Percentiles rank a stretch among this genome's conserved stretches.
These are phyloP conservation scores for Neotragus pygmaeus DNA, from an alignment of 2,113 vertebrate species.

Conservation along the genomic window DNA sequence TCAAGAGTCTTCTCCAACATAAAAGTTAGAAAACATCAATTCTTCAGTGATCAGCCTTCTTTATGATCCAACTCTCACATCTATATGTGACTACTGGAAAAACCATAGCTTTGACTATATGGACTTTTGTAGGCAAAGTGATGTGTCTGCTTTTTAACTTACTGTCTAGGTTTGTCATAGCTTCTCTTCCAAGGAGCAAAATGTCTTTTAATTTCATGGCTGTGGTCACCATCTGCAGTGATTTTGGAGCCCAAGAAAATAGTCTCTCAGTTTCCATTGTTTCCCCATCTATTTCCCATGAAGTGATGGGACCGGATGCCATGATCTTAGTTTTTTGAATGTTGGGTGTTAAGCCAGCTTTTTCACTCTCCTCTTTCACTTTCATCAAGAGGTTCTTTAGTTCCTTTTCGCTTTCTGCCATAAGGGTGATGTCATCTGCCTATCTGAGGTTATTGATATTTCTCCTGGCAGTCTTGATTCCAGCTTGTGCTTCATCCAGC, in stretches of 20 bases:
- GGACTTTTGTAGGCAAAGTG: background rate
- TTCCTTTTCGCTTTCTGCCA: background rate
- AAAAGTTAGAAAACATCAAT: background rate
- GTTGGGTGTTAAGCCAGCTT: background rate
- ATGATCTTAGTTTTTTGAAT: background rate
- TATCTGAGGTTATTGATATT: background rate
- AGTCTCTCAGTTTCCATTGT: background rate
- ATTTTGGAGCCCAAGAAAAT: background rate
- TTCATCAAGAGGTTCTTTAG: background rate
- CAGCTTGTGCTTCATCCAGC: background rate
- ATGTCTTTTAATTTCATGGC: background rate
- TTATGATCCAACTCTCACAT: background rate
- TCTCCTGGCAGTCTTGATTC: background rate
- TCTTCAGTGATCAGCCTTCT: background rate
- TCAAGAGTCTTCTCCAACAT: background rate
- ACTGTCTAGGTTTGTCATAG: background rate
- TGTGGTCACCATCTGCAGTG: background rate
- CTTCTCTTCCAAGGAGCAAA: background rate
- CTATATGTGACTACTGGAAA: background rate
- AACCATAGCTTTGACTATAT: background rate
- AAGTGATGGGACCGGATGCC: background rate
- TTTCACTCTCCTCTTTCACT: background rate
- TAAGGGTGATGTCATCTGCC: background rate
- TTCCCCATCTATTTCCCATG: background rate
- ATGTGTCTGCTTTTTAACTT: background rate